phyloP scores from a whole-genome alignment of 2,797 vertebrate genomes.

The Cuculus canorus region DNA sequence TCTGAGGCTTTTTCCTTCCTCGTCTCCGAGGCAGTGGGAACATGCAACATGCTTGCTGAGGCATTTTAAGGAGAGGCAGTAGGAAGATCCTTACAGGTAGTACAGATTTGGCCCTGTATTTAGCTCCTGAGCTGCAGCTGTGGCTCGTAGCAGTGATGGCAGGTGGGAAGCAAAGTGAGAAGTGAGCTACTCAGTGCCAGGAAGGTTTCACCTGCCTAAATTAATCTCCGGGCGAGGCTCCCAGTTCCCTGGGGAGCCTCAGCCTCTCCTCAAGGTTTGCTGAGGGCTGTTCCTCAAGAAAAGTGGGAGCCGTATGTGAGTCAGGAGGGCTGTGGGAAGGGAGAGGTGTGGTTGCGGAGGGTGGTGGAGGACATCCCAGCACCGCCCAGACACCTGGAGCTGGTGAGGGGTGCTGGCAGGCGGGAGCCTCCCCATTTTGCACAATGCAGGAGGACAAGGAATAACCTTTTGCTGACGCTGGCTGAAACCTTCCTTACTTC shows the following conservation, averaged over 20 bases:
- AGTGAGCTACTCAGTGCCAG: not conserved
- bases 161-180: not conserved
- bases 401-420: not conserved
- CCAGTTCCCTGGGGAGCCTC: not conserved
- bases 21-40: rapidly evolving
- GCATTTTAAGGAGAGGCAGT: not conserved
- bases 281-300: not conserved
- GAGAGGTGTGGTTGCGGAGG: not conserved
- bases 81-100: not conserved
- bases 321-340: constrained; percentile 27
- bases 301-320: not conserved
- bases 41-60: rapidly evolving
- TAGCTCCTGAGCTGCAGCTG: not conserved
- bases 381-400: constrained; percentile 56
- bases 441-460: constrained; percentile 19
- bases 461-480: not conserved
- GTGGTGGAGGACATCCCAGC: not conserved
- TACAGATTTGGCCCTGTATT: not conserved
- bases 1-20: not conserved
- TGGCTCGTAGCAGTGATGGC: rapidly evolving
- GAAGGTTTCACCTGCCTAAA: not conserved
- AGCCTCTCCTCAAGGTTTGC: not conserved
- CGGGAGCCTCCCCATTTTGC: constrained; percentile 42
- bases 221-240: not conserved
- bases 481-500: not conserved